phyloP scores from a whole-genome alignment of 1,140 invertebrate species.

The Leptopilina boulardi region DNA sequence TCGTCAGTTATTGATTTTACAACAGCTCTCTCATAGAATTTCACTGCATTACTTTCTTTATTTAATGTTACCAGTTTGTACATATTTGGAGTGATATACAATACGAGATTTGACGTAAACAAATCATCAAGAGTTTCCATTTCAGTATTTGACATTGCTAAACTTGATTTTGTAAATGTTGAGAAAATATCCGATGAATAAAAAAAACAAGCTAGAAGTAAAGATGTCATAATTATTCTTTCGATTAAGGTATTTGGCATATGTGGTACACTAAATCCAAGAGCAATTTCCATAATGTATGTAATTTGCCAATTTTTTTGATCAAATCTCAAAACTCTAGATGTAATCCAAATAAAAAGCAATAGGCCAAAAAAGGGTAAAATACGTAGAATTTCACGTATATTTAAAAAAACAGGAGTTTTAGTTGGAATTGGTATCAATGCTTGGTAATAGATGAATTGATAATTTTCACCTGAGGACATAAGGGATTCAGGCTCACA shows the following conservation, averaged over 20 bases:
- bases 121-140: neutral
- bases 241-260: neutral
- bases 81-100: neutral
- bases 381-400: neutral
- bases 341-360: neutral
- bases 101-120: neutral
- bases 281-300: neutral
- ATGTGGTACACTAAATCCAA: neutral
- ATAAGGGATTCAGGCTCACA: neutral
- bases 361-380: neutral
- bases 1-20: neutral
- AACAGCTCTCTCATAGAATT: neutral
- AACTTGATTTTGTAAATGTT: neutral
- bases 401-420: too few relatives aligned
- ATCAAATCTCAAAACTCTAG: neutral
- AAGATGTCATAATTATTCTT: neutral
- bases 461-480: neutral
- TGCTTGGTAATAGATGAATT: neutral
- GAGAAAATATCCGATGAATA: neutral
- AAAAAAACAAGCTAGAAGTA: neutral
- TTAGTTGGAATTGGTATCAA: neutral
- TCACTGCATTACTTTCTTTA: neutral
- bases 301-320: neutral
- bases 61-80: neutral
- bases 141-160: neutral